phyloP scores from a whole-genome alignment of 2,888 invertebrate species.

The Lacanobia oleracea region DNA sequence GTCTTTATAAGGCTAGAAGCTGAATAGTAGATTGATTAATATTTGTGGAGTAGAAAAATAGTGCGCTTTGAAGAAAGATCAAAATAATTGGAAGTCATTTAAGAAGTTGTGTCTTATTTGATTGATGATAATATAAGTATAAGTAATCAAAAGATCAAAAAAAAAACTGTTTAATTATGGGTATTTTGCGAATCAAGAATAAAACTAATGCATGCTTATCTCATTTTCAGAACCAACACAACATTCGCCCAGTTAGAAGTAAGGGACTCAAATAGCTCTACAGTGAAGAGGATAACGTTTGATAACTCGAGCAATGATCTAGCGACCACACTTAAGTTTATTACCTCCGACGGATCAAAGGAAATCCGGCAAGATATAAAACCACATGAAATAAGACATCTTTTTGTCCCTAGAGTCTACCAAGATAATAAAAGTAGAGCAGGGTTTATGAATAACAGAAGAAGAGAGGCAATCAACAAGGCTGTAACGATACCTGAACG shows the following conservation, averaged over 20 bases:
- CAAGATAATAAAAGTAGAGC: slow-evolving; percentile 84
- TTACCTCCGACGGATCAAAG: slow-evolving; percentile 82
- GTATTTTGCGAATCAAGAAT: too few relatives aligned
- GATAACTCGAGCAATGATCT: slow-evolving; percentile 84
- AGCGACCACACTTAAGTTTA: slow-evolving; percentile 78
- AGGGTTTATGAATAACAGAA: slow-evolving; percentile 84
- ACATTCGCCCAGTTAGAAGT: slow-evolving; percentile 88
- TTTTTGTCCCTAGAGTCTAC: slow-evolving; percentile 84
- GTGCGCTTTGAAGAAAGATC: not conserved
- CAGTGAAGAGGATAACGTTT: slow-evolving; percentile 84
- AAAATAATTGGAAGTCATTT: not conserved
- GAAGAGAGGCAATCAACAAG: slow-evolving; percentile 78
- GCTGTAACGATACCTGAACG: slow-evolving; percentile 74
- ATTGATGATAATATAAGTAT: not conserved
- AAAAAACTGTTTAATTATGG: too few relatives aligned
- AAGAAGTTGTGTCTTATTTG: not conserved
- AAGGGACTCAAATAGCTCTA: slow-evolving; percentile 81
- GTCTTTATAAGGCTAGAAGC: slow-evolving; percentile 21
- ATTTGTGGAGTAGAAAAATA: not conserved
- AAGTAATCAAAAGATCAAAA: too few relatives aligned
- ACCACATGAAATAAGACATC: slow-evolving; percentile 86
- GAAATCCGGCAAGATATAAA: slow-evolving; percentile 85
- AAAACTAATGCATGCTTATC: slow-evolving; percentile 11
- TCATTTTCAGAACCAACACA: slow-evolving; percentile 84
- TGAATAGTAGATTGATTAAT: slow-evolving; percentile 15